Percentiles rank a stretch among this genome's conserved stretches.
Evolutionary conservation across 1,140 invertebrate genomes (phyloP).

Genomic region (Pararge aegeria): DNA sequence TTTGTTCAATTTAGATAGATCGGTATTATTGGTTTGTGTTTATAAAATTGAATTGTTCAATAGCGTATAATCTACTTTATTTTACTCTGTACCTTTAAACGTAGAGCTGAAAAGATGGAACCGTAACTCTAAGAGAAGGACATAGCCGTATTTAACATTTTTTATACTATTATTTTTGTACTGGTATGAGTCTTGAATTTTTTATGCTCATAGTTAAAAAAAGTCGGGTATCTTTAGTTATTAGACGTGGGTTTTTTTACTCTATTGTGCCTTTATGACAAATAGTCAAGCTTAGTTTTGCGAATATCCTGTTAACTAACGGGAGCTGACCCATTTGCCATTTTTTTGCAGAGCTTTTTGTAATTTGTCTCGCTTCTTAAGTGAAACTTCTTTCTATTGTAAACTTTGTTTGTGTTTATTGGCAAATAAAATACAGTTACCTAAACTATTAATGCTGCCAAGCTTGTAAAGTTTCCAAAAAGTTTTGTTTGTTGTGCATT

Average conservation of each 20-base stretch:
- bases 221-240: constrained; percentile 27
- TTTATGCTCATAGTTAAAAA: constrained; percentile 44
- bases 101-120: constrained; percentile 55
- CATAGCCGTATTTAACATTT: constrained; percentile 61
- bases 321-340: constrained; percentile 3
- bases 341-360: constrained; percentile 10
- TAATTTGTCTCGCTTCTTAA: not conserved
- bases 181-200: constrained; percentile 53
- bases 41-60: too few species aligned
- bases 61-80: constrained; percentile 12
- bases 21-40: too few species aligned
- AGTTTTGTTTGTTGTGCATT: not conserved
- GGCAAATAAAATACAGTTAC: constrained; percentile 10
- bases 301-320: constrained; percentile 20
- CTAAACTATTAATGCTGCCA: not conserved
- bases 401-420: constrained; percentile 13
- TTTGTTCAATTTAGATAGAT: too few species aligned
- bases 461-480: constrained; percentile 5
- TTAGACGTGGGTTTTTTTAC: too few species aligned
- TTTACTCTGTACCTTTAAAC: constrained; percentile 45
- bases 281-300: constrained; percentile 17
- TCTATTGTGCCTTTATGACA: too few species aligned
- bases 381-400: constrained; percentile 14
- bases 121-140: constrained; percentile 53
- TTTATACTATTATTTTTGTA: constrained; percentile 60